Conservation (phyloP, 2,888 invertebrate genomes). For the Allygus modestus region DNA sequence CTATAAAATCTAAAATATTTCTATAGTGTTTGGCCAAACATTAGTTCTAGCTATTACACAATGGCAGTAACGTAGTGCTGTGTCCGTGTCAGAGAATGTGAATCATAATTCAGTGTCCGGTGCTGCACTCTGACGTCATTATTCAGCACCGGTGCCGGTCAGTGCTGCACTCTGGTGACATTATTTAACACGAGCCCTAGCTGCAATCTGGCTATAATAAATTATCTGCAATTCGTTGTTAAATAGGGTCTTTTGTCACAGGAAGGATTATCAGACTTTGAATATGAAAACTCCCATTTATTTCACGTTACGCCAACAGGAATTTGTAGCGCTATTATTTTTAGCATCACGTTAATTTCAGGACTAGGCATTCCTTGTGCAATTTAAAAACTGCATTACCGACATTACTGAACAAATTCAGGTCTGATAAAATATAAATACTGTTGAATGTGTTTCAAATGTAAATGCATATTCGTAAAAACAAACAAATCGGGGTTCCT, state of each 20-base stretch:
- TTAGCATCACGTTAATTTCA: too few relatives aligned
- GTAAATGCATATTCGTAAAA: too few relatives aligned
- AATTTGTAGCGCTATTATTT: too few relatives aligned
- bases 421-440: too few relatives aligned
- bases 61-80: background rate
- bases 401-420: too few relatives aligned
- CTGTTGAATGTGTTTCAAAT: too few relatives aligned
- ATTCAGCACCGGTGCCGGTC: background rate
- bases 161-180: background rate
- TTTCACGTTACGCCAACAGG: too few relatives aligned
- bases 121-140: background rate
- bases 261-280: background rate
- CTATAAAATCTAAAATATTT: too few relatives aligned
- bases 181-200: background rate
- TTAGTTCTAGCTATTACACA: background rate
- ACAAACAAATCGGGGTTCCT: too few relatives aligned
- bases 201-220: background rate
- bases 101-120: constrained; percentile 10
- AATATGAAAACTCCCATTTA: background rate
- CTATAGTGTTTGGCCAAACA: too few relatives aligned
- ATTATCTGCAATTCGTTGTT: background rate
- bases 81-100: background rate
- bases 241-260: background rate
- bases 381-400: too few relatives aligned
- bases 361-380: too few relatives aligned